Percentiles rank a stretch among this genome's conserved stretches.
These are phyloP conservation scores for Rhegmatorhina hoffmannsi DNA, from an alignment of 2,113 vertebrate species.

Conservation along the genomic window DNA sequence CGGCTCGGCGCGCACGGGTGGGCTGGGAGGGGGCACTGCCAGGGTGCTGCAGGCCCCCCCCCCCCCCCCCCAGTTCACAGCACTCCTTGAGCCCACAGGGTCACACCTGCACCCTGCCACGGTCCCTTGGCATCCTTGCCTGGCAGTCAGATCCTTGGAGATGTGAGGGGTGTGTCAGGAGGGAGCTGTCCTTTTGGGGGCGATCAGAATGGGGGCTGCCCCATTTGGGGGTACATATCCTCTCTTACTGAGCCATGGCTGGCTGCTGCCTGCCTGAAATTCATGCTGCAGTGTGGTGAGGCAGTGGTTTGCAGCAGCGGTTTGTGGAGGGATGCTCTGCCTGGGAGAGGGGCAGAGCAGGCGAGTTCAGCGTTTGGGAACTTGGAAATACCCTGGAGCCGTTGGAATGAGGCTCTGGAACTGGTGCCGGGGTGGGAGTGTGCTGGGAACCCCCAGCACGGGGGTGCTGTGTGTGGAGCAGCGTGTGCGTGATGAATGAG, in stretches of 20 bases:
- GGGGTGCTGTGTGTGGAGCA: neutral
- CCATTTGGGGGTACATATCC: neutral
- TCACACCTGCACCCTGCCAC: neutral
- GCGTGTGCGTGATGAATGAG: conserved; percentile 32
- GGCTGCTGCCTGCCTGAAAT: neutral
- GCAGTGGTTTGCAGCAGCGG: neutral
- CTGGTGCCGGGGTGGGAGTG: neutral
- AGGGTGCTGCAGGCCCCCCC: neutral
- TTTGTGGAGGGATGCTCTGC: neutral
- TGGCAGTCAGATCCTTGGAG: neutral
- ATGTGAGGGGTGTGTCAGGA: neutral
- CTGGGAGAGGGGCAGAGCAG: neutral
- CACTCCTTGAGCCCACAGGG: neutral
- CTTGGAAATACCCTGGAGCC: neutral
- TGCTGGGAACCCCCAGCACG: neutral
- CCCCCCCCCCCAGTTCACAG: neutral
- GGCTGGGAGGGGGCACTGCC: neutral
- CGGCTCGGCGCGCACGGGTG: neutral
- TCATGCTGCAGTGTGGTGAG: neutral
- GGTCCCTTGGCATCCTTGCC: neutral
- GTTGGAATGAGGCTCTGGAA: neutral
- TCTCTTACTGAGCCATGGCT: neutral
- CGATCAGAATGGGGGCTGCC: neutral
- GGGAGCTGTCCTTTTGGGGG: neutral
- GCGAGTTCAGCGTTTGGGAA: neutral